Evolutionary conservation across 1,140 invertebrate genomes (phyloP).

Genomic region (Linepithema humile): DNA sequence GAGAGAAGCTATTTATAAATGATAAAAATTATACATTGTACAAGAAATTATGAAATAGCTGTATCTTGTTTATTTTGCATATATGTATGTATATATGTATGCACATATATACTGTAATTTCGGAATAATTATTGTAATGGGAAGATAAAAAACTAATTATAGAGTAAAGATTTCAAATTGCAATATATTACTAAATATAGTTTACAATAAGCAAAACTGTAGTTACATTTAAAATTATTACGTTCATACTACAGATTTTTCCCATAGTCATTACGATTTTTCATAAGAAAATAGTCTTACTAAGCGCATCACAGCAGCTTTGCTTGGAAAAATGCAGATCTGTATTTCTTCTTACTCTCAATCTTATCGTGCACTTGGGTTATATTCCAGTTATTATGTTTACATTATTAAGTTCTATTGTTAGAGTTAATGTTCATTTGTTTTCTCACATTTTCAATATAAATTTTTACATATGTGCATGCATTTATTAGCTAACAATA

Average conservation of each 20-base stretch:
- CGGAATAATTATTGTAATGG: slow-evolving; percentile 26
- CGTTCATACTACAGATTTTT: slow-evolving; percentile 67
- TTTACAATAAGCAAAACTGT: slow-evolving; percentile 74
- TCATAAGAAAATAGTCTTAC: slow-evolving; percentile 78
- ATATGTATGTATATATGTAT: too few species aligned
- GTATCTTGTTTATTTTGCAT: too few species aligned
- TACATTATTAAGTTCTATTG: background rate
- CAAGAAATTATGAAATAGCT: too few species aligned
- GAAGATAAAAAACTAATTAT: slow-evolving; percentile 57
- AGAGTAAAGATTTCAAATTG: slow-evolving; percentile 58
- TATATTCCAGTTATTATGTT: slow-evolving; percentile 29
- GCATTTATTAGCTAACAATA: slow-evolving; percentile 25
- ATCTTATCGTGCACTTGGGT: slow-evolving; percentile 63
- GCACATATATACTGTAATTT: too few species aligned
- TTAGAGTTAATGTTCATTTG: background rate
- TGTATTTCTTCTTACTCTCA: slow-evolving; percentile 66
- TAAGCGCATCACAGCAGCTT: slow-evolving; percentile 79
- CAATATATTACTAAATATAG: slow-evolving; percentile 74
- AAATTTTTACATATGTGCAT: slow-evolving; percentile 41
- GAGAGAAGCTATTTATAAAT: too few species aligned
- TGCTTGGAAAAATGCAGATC: slow-evolving; percentile 79
- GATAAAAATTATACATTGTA: too few species aligned
- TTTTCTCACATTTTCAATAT: slow-evolving; percentile 25
- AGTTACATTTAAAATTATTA: slow-evolving; percentile 64
- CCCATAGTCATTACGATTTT: slow-evolving; percentile 64